Evolutionary conservation across 2,797 vertebrate species (phyloP), one percentile per base, ranked within the genome.

Genomic region (Spinibarbus caldwelli): DNA sequence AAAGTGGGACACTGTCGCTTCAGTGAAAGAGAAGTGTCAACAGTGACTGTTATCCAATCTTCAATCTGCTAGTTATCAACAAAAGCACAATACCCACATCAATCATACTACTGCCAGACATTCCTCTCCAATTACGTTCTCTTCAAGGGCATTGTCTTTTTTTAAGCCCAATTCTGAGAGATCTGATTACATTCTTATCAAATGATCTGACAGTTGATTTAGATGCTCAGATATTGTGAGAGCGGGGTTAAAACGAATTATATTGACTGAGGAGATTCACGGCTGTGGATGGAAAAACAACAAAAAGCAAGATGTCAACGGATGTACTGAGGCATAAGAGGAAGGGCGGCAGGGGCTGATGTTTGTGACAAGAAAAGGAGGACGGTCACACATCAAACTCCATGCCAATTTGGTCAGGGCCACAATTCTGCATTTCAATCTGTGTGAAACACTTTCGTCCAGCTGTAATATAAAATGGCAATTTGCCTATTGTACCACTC

Each of bases 141-240:
- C 66, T 88, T 83, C 86, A 87, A 89, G 84, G 85, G 78, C 86
- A 85, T 80, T 83, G 87, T 87, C 78, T 86, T 83, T 83, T 83
- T 62, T 67, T 72, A 34, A 59, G 72, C 34, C 82, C 21, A 23
- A 73, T 84, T 83, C 70, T 79, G 38, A 84, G 85, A 83, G 79
- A 85, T 88, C 87, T 89, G 79, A 89, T 89, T 88, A 72, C 71
- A 86, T 80, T 85, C 80, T 83, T 88, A 89, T 91, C 87, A 78
- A 71, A 75, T 84, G 57, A 90, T 87, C 78, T 77, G 64, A 83
- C 76, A 73, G 83, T 86, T 86, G 77, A 81, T 88, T 86, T 79
- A 86, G 88, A 89, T 87, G 45, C 68, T 62, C 62, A 49, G 80
- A 89, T 88, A 84, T 67, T 54, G 88, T 31, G 54, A 68, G 78